phyloP scores from a whole-genome alignment of 2,888 invertebrate species.

The Ormyrus pomaceus region DNA sequence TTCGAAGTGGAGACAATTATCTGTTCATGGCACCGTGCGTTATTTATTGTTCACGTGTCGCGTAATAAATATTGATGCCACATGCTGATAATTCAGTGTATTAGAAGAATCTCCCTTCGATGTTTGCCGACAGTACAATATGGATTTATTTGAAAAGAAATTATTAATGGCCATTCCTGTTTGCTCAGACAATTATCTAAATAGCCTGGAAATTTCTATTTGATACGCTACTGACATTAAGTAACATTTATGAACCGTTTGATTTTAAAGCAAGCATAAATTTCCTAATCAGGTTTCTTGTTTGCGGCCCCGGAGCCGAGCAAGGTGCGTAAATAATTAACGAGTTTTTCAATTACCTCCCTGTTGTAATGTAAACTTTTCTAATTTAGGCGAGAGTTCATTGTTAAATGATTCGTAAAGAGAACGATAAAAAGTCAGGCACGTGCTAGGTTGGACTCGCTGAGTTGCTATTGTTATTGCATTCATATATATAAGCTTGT shows the following conservation, averaged over 20 bases:
- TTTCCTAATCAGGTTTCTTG: neutral
- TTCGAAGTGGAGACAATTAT: neutral
- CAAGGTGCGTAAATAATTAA: no score
- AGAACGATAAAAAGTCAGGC: neutral
- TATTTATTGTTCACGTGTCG: no score
- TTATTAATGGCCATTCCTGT: neutral
- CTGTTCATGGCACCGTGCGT: neutral
- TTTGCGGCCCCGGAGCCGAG: neutral
- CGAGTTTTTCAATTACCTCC: no score
- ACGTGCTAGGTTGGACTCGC: neutral
- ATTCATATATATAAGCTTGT: neutral
- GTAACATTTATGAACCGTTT: constrained; percentile 8
- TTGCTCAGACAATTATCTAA: neutral
- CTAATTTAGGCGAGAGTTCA: no score
- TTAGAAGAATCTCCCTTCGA: no score
- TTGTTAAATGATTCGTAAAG: no score
- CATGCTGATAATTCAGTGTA: no score
- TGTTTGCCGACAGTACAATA: no score
- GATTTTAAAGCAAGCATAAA: neutral
- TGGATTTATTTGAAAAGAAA: neutral
- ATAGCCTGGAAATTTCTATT: neutral
- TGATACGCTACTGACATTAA: neutral
- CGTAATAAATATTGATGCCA: no score
- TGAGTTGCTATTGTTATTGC: neutral
- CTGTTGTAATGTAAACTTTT: neutral